Conservation (phyloP, 1,140 invertebrate genomes). For the Drosophila lacertosa region DNA sequence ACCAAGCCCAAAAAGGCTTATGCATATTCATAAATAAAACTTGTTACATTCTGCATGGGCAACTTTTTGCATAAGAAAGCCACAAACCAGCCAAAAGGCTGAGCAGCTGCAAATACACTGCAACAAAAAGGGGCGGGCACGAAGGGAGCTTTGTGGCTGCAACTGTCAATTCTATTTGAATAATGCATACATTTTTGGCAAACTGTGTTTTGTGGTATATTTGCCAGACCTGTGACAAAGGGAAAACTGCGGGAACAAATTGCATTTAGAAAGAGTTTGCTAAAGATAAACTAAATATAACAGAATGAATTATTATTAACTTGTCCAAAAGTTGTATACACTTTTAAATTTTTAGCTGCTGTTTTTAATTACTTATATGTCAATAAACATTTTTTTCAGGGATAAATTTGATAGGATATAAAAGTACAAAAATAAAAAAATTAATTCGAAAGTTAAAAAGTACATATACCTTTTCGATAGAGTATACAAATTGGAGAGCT, state of each 20-base stretch:
- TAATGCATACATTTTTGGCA: conserved; percentile 26
- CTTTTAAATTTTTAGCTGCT: no score
- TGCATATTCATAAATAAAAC: conserved; percentile 73
- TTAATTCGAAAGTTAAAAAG: no score
- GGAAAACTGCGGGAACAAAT: background rate
- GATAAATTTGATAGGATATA: no score
- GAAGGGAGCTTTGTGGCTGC: background rate
- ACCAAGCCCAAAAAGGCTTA: conserved; percentile 46
- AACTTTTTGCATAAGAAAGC: conserved; percentile 64
- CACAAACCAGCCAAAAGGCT: conserved; percentile 16
- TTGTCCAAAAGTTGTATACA: no score
- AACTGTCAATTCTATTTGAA: conserved; percentile 65
- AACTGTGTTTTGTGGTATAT: background rate
- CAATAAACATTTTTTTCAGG: no score
- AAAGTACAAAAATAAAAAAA: no score
- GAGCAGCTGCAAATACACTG: conserved; percentile 36
- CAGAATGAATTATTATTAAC: no score
- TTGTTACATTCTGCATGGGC: conserved; percentile 54
- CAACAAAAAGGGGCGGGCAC: background rate
- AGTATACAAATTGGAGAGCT: background rate
- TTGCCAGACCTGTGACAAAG: background rate
- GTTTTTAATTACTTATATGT: no score
- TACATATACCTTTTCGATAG: no score
- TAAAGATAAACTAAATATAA: no score
- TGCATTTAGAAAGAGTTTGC: background rate